Evolutionary conservation across 1,140 invertebrate genomes (phyloP), one percentile per base, ranked within the genome.

Genomic region (Trialeurodes vaporariorum): DNA sequence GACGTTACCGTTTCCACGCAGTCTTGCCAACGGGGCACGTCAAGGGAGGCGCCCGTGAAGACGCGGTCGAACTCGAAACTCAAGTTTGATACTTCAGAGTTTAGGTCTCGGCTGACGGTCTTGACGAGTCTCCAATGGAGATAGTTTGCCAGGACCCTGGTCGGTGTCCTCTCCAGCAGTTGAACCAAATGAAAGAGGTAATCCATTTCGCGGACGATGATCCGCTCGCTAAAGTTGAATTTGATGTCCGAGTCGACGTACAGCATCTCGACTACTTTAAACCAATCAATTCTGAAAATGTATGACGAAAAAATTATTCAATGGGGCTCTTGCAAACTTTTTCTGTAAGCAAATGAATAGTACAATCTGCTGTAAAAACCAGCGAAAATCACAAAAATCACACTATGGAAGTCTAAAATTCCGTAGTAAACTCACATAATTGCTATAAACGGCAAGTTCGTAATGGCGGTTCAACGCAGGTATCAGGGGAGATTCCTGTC

Each of bases 111-210:
- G 12, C 79, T 71, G 27, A 82, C 71, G 70, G 67, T 77, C 70
- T 79, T 80, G 62, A 85, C 79, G 59, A 85, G 76, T 67, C 83
- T 67, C 82, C 83, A 85, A 1, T 83, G 74, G 25, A 85, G 67
- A 69, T 84, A 85, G 72, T 86, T 85, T 2, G 81, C 80, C 27
- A 77, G 27, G 61, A 72, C 67, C 61, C 72, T 66, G 1, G 67
- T 62, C 22, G 74, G 72, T 13, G 76, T 75, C 11, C 65, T 26
- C 27, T 73, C 67, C 17, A 77, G 23, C 1, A 77, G 61, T 49
- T 65, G 40, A 1, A 72, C 60, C 2, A 76, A 65, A 27, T 75
- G 72, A 62, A 72, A 73, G 11, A 76, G 25, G 65, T 71, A 77
- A 25, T 76, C 73, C 49, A 73, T 40, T 68, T 77, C 76, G 59